phyloP scores from a whole-genome alignment of 1,140 invertebrate species.

The Ectropis grisescens region DNA sequence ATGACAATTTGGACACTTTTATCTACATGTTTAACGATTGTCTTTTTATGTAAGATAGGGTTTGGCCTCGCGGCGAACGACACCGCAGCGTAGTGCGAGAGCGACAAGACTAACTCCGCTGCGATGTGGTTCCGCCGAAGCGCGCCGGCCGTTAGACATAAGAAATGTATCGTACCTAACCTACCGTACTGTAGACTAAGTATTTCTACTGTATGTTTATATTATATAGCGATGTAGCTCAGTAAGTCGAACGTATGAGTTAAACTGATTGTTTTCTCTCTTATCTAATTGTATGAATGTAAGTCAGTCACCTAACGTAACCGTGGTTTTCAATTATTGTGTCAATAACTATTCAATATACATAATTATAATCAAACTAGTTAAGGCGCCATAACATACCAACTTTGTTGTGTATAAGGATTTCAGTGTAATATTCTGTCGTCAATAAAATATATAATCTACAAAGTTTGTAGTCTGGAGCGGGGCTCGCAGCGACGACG shows the following conservation, averaged over 20 bases:
- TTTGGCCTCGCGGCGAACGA: too few species aligned
- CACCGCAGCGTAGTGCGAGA: neutral
- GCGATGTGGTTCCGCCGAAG: too few species aligned
- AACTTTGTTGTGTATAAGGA: conserved; percentile 28
- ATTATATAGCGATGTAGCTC: conserved; percentile 28
- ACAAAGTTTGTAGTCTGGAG: too few species aligned
- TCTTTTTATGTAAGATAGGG: too few species aligned
- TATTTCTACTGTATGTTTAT: conserved; percentile 38
- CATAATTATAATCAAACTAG: too few species aligned
- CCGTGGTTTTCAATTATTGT: conserved; percentile 53
- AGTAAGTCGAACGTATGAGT: conserved; percentile 13
- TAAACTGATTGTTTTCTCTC: conserved; percentile 3
- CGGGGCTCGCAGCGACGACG: too few species aligned
- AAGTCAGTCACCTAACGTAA: conserved; percentile 16
- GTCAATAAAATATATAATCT: conserved; percentile 52
- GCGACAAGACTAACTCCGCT: neutral
- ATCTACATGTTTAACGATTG: too few species aligned
- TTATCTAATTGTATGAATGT: conserved; percentile 17
- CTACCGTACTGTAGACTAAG: too few species aligned
- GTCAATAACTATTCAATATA: conserved; percentile 3
- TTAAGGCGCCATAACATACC: too few species aligned
- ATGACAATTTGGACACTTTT: too few species aligned
- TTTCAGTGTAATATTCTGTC: conserved; percentile 58
- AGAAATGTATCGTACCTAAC: too few species aligned
- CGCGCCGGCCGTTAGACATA: too few species aligned